Evolutionary conservation across 2,888 invertebrate species (phyloP), one percentile per base, ranked within the genome.

Genomic region (Agrypnus murinus): DNA sequence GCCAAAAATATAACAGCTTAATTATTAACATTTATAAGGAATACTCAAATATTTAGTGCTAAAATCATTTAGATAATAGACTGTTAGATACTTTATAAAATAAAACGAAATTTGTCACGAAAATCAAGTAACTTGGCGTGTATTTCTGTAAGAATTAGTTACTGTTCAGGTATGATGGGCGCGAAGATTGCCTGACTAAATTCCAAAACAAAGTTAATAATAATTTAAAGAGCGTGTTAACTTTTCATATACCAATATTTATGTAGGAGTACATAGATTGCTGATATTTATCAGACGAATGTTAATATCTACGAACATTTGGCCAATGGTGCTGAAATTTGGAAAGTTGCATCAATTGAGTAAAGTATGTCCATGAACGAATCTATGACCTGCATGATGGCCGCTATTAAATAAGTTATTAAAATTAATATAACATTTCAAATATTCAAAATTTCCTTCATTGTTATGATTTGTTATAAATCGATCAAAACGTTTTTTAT

Each of bases 41-140:
- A 36, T 8, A 55, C 55, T 55, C 38, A 55, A 55, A 36, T 36
- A 15, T 5, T 55, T n/a, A 36, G 55, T 36, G 45, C 19, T 40
- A 6, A 55, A 40, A 43, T 43, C 45, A 14, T 65, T 65, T 45
- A 43, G 43, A 31, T 65, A 65, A 65, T 55, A 65, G 55, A 55
- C 50, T 53, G 43, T 45, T 57, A 55, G 55, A 55, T 55, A 55
- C 55, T 19, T 36, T 25, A 53, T 55, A 55, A 55, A 55, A 53
- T 45, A 65, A 25, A 64, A 55, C 14, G 25, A 43, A 57, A 55
- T 40, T 57, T 65, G 65, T 65, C 65, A 65, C 65, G 65, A 57
- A 65, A 10, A 50, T 10, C 32, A 48, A 32, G 32, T 3, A 25
- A 19, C 32, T 19, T 50, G 55, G 15, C 43, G 32, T 60, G 45